phyloP scores from a whole-genome alignment of 2,113 vertebrate species.

The Camelus dromedarius region DNA sequence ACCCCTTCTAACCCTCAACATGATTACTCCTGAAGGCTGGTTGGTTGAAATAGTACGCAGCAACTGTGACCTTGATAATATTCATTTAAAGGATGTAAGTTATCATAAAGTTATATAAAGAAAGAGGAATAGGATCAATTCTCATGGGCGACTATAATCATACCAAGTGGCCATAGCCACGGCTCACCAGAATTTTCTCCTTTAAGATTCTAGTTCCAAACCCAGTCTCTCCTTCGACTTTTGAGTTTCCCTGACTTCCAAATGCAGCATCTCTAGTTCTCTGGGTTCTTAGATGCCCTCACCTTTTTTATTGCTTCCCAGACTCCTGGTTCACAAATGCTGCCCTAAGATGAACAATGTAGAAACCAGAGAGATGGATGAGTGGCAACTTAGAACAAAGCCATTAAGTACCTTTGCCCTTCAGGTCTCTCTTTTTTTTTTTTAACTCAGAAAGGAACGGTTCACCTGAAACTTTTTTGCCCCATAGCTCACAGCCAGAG shows the following conservation, averaged over 20 bases:
- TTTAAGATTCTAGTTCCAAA: background rate
- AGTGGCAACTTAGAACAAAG: background rate
- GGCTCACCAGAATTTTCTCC: background rate
- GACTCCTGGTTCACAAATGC: background rate
- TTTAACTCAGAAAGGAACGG: background rate
- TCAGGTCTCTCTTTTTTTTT: constrained; percentile 21
- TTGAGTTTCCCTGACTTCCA: background rate
- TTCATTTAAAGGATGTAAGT: constrained; percentile 95
- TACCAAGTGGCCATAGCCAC: background rate
- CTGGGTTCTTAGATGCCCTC: background rate
- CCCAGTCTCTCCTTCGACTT: background rate
- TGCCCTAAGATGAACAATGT: background rate
- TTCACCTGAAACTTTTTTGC: background rate
- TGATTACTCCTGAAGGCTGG: constrained; percentile 98
- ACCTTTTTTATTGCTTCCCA: background rate
- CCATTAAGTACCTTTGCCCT: background rate
- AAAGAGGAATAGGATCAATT: background rate
- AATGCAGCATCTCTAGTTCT: background rate
- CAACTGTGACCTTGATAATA: constrained; percentile 97
- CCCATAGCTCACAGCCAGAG: background rate
- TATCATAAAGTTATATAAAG: background rate
- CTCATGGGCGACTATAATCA: background rate
- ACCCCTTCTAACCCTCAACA: constrained; percentile 94
- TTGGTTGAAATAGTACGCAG: constrained; percentile 95
- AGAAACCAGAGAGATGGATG: background rate